Base-by-base conservation (phyloP, 2,888 invertebrate genomes). In the Amblyteles armatorius region DNA sequence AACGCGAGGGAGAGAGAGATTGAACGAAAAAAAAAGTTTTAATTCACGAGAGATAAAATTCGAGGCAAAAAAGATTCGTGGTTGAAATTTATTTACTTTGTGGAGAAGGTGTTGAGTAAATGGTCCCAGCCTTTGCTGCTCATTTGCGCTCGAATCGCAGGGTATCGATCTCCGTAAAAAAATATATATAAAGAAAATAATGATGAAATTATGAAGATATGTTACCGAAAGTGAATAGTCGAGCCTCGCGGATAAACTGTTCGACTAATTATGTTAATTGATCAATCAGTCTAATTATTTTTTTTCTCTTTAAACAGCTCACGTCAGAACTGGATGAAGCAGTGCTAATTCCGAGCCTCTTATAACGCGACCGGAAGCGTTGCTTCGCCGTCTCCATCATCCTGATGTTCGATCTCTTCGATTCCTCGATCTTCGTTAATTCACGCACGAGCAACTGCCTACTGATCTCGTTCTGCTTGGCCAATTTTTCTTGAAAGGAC, bases 361-460 rank as follows among this genome's bases (percentile, higher is more conserved):
- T 89, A 81, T 88, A 84, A 33, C 89, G 89, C 9, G 82, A 85
- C 57, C 88, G 85, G 69, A 91, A 90, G 22, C 90, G 88, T 65
- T 87, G 88, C 72, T 84, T 88, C n/a, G 71, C 86, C 2, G 88
- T 86, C 22, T 91, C 88, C 40, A 91, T 77, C 87, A 89, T 89
- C 60, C 88, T 86, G 6, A 88, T 79, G 16, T 89, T 87, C 29
- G 88, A 88, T 73, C 88, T 90, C 74, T 88, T 88, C 40, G 82
- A 80, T 77, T 85, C 84, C 26, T 89, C 84, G 44, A 91, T 82
- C 63, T 87, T 88, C 71, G 80, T 79, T 19, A 91, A 79, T 83
- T 90, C 89, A n/a, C 77, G 86, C n/a, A 79, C 57, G 40, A 90
- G 84, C 65, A 67, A 86, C 73, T 88, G 87, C 68, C 86, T 84